Percentiles rank a stretch among this genome's conserved stretches.
Conservation (phyloP, 2,888 invertebrate species). For the Cheilosia grossa region DNA sequence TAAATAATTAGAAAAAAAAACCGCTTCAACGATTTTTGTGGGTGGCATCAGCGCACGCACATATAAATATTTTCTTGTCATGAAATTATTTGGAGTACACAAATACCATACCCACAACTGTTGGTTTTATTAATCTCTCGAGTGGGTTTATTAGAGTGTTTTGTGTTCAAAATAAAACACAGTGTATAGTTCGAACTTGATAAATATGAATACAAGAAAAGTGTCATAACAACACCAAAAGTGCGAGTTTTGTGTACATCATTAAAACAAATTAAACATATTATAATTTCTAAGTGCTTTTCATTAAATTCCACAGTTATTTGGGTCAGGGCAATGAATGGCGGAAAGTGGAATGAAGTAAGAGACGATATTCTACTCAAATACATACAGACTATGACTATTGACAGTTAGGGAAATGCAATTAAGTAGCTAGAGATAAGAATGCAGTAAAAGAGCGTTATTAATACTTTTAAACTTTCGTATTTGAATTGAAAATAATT, state of each 20-base stretch:
- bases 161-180: not conserved
- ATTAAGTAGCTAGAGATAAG: no score
- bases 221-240: not conserved
- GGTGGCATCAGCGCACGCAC: slow-evolving; percentile 15
- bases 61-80: slow-evolving; percentile 20
- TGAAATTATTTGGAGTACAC: slow-evolving; percentile 5
- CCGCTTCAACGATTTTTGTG: slow-evolving; percentile 1
- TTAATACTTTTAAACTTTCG: no score
- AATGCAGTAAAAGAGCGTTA: no score
- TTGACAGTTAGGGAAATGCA: not conserved
- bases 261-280: slow-evolving; percentile 22
- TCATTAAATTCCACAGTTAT: slow-evolving; percentile 4
- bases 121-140: slow-evolving; percentile 6
- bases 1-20: slow-evolving; percentile 7
- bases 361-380: slow-evolving; percentile 3
- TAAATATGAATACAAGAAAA: not conserved
- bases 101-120: not conserved
- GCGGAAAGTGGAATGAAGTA: not conserved
- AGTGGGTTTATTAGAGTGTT: not conserved
- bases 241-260: not conserved
- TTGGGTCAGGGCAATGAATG: slow-evolving; percentile 35
- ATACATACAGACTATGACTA: not conserved
- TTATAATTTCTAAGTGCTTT: slow-evolving; percentile 27
- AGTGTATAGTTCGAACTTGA: not conserved
- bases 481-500: no score